Conservation (phyloP, 2,888 invertebrate genomes). For the Pegoplata infirma region DNA sequence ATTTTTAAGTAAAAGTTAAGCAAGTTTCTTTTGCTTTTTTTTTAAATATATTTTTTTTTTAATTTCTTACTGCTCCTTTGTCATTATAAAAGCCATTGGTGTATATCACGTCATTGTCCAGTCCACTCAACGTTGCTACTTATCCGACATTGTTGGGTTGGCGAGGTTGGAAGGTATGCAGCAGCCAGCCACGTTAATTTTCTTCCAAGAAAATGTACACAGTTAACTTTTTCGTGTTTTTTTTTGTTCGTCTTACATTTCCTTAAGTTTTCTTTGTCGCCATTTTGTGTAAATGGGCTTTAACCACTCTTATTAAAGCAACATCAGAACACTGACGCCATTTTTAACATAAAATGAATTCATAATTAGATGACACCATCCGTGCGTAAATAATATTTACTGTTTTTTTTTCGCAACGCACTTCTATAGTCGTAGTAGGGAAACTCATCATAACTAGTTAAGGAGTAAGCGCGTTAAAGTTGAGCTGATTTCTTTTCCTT, state of each 20-base stretch:
- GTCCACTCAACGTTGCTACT: constrained; percentile 20
- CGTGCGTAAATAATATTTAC: constrained; percentile 79
- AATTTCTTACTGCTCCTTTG: constrained; percentile 12
- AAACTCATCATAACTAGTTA: constrained; percentile 12
- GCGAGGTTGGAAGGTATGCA: not conserved
- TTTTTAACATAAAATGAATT: constrained; percentile 72
- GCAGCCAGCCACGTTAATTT: not conserved
- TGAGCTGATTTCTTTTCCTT: constrained; percentile 45
- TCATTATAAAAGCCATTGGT: constrained; percentile 43
- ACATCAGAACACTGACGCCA: constrained; percentile 55
- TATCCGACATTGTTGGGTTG: not conserved
- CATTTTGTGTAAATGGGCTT: constrained; percentile 44
- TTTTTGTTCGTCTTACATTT: constrained; percentile 22
- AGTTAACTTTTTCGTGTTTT: not conserved
- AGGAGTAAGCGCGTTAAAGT: constrained; percentile 54
- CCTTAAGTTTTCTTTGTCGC: constrained; percentile 35
- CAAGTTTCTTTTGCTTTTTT: not conserved
- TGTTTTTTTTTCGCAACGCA: constrained; percentile 67
- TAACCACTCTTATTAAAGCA: constrained; percentile 43
- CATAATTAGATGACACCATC: constrained; percentile 79
- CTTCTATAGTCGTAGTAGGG: constrained; percentile 23
- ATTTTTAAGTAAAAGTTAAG: constrained; percentile 47
- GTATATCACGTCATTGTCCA: constrained; percentile 48
- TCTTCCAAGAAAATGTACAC: not conserved
- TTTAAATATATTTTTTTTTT: not conserved